Evolutionary conservation across 2,113 vertebrate species (phyloP), one percentile per base, ranked within the genome.

Genomic region (Lanius ludovicianus): DNA sequence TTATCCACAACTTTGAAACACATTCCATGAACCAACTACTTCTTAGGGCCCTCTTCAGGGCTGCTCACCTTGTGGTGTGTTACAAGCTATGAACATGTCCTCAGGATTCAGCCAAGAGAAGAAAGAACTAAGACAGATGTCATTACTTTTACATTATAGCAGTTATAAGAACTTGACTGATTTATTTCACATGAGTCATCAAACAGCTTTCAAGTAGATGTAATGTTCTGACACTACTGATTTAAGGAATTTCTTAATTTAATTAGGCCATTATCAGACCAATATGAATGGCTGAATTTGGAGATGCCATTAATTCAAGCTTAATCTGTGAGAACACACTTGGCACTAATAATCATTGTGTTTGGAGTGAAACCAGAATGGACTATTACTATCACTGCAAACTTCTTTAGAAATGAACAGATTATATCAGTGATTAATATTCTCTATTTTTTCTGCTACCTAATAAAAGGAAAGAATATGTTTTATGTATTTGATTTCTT

Each of bases 221-320:
- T 37, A 62, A 28, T 60, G 44, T 81, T 60, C 76, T 75, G n/a
- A 65, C 22, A 62, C 11, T 37, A 42, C 31, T 42, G 27, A 64
- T 67, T 86, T 6, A n/a, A 90, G 28, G 59, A 88, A 89, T 82
- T 79, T 89, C 42, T 81, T 55, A 46, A 75, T 96, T 89, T 92
- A 84, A 77, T 93, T 89, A 91, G 21, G 31, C 8, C 23, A 67
- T 74, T 93, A 55, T 81, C 42, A 75, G 83, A 60, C 30, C 78
- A 84, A 88, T 77, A 79, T 30, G 18, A 84, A 50, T 88, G 33
- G 59, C 31, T 81, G 18, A 87, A 70, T 39, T 55, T 84, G 12
- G 15, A 59, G 20, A 73, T 79, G 50, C 25, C 17, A 35, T 79
- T 91, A 78, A 81, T 84, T 93, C 86, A 83, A 74, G n/a, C 4